Evolutionary conservation across 2,113 vertebrate genomes (phyloP).

Genomic region (Etheostoma spectabile): DNA sequence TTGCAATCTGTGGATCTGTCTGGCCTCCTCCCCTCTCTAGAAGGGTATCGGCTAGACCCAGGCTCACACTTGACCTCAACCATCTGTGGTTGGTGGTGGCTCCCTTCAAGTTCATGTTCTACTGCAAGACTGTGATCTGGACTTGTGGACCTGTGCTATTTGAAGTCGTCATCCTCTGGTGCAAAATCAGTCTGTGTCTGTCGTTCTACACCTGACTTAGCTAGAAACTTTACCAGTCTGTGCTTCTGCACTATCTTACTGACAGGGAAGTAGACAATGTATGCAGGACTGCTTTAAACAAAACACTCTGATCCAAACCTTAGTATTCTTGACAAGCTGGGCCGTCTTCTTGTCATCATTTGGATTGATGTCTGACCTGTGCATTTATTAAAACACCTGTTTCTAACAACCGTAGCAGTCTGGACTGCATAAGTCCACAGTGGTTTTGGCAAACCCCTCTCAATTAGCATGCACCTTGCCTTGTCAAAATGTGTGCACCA

Average conservation of each 20-base stretch:
- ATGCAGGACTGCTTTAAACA: not conserved
- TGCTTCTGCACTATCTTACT: not conserved
- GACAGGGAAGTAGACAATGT: not conserved
- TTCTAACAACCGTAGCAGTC: too few relatives aligned
- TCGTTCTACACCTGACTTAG: not conserved
- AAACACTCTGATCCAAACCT: not conserved
- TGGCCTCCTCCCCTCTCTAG: too few relatives aligned
- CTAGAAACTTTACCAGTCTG: not conserved
- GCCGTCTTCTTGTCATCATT: not conserved
- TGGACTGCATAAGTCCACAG: constrained; percentile 1
- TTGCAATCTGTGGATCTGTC: too few relatives aligned
- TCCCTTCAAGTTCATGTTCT: too few relatives aligned
- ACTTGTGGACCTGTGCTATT: too few relatives aligned
- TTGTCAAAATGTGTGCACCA: not conserved
- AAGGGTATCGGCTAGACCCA: not conserved
- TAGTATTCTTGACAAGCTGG: not conserved
- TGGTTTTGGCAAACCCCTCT: not conserved
- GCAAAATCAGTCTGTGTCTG: not conserved
- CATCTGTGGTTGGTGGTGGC: not conserved
- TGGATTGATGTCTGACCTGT: too few relatives aligned
- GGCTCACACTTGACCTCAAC: not conserved
- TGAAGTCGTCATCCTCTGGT: too few relatives aligned
- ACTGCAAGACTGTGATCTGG: too few relatives aligned
- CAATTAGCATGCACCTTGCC: not conserved
- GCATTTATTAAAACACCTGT: too few relatives aligned